phyloP scores from a whole-genome alignment of 2,797 vertebrate genomes.

The Halcyon chelicuti region DNA sequence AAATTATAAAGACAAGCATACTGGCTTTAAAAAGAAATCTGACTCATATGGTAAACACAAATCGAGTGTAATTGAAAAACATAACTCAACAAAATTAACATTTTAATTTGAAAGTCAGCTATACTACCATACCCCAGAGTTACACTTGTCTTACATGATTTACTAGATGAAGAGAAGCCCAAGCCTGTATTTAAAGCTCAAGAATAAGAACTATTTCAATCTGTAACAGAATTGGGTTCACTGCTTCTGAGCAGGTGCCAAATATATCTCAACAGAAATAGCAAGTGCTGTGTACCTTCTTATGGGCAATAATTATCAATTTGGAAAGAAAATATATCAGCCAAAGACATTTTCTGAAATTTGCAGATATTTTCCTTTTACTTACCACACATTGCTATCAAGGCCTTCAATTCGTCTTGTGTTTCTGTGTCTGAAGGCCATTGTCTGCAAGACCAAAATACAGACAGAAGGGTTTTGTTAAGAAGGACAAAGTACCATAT shows the following conservation, averaged over 20 bases:
- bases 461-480: constrained; percentile 52
- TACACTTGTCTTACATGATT: neutral
- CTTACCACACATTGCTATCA: constrained; percentile 94
- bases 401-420: constrained; percentile 92
- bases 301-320: neutral
- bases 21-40: neutral
- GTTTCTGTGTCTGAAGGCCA: constrained; percentile 85
- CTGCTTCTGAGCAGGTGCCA: neutral
- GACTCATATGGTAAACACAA: neutral
- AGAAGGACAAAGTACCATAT: constrained; percentile 1
- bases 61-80: neutral
- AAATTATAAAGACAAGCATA: neutral
- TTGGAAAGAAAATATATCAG: neutral
- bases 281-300: neutral
- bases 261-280: neutral
- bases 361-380: constrained; percentile 23
- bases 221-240: neutral
- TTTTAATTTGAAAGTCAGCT: neutral
- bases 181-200: neutral
- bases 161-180: neutral
- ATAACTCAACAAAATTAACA: neutral
- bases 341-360: neutral
- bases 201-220: neutral
- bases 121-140: neutral
- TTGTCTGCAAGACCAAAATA: constrained; percentile 75